Base-by-base conservation (phyloP, 2,113 vertebrate genomes). In the Arizona elegans region DNA sequence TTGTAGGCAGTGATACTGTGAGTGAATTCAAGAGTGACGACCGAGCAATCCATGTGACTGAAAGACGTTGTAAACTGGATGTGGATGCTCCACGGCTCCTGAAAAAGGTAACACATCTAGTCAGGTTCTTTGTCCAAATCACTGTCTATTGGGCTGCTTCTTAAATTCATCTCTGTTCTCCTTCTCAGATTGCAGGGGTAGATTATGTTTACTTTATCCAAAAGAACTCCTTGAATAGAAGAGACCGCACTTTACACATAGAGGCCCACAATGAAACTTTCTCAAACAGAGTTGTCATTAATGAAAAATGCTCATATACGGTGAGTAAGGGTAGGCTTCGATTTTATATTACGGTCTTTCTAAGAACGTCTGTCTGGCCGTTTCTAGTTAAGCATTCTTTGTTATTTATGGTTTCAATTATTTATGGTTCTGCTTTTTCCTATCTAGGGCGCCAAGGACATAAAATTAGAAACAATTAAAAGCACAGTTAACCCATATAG, bases 261-360 rank as follows among this genome's bases (percentile, higher is more conserved):
- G 99, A 99, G 96, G 99, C 99, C 43, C 98, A 99, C 56, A 99
- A 99, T 21, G 99, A 99, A 95, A 99, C 99, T 5, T 99, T 99
- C 94, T 99, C 98, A 86, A 99, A 98, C 92, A 97, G 99, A 92
- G 99, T 99, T 96, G 98, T 99, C 95, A 99, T 99, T 95, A 98
- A 98, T 0, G 99, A 99, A 94, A 98, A 98, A 94, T 99, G 99
- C 98, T 98, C 98, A 97, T 99, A 99, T 97, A 99, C 98, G 29
- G 99, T 99, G 95, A 98, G 98, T 98, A 70, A 87, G 88, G 54
- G 19, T 13, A 38, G 86, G 58, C 56, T 91, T 88, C 56, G 8
- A 50, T 38, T 94, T 75, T 90, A 13, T n/a, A 47, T 91, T 92
- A 93, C 38, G 21, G 11, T 87, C 89, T 47, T 2, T 15, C 5